Evolutionary conservation across 2,113 vertebrate genomes (phyloP), one percentile per base, ranked within the genome.

Genomic region (Tetrax tetrax): DNA sequence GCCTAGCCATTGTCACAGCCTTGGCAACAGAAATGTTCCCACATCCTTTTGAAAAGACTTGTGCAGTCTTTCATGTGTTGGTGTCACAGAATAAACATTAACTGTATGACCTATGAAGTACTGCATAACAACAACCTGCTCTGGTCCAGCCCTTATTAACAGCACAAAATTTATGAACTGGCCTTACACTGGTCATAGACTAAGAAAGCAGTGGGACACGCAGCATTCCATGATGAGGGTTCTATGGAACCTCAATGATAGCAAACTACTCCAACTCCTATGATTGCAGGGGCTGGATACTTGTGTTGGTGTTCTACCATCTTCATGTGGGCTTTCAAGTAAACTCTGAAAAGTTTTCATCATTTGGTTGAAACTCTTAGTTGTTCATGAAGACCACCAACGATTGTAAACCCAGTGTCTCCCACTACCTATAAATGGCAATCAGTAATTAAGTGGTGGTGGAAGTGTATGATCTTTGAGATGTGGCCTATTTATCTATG

Each of bases 101-200:
- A 19, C 14, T 41, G 22, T 65, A 0, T 65, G 59, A n/a, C 74
- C 33, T 72, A 13, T 22, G 23, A 37, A 16, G 45, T 38, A 24
- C 10, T 9, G 9, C 45, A 31, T 66, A 59, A 38, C 12, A 50
- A 23, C 16, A n/a, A 8, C 23, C 16, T 38, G 9, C 28, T 72
- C 33, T 21, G 50, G 43, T 29, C 28, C 53, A 85, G 5, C 9
- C 35, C 14, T 70, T 71, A 24, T 27, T 56, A 68, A 47, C 14
- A 43, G 9, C 31, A 57, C 13, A 63, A 50, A 50, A 50, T 9
- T 28, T 16, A 54, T 38, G 1, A 57, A 29, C 7, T 89, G 18
- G 12, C 4, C 4, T 14, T 28, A 37, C 2, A 1, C 0, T 24
- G 22, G 12, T 60, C 43, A 50, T 65, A 17, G 11, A 17, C 7